These are phyloP conservation scores for Microcebus jonahi DNA, from an alignment of 2,113 vertebrate genomes.

Conservation along the genomic window DNA sequence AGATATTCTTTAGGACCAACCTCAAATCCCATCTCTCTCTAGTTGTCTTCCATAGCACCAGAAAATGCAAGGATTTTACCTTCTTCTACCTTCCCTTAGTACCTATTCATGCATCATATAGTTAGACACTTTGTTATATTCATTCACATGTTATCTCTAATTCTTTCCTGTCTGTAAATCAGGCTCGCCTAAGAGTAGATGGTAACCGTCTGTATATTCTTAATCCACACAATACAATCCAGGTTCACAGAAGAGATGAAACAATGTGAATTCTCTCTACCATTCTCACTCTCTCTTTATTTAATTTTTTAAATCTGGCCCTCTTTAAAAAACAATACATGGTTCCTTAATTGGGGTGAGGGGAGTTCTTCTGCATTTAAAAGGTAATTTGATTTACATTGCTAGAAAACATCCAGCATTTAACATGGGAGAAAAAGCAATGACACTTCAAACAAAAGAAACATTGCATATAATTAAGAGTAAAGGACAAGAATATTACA, in stretches of 20 bases:
- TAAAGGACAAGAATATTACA: conserved; percentile 43
- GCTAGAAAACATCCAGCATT: conserved; percentile 47
- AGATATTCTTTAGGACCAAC: conserved; percentile 15
- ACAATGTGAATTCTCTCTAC: not conserved
- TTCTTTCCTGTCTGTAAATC: not conserved
- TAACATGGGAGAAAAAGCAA: not conserved
- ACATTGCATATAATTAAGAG: conserved; percentile 54
- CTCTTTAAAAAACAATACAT: conserved; percentile 15
- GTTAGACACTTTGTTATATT: not conserved
- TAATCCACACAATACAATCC: not conserved
- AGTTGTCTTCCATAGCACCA: not conserved
- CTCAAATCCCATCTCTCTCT: not conserved
- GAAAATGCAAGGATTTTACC: conserved; percentile 24
- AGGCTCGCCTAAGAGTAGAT: not conserved
- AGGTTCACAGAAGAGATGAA: not conserved
- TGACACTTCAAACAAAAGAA: conserved; percentile 64
- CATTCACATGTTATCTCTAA: not conserved
- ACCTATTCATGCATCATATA: not conserved
- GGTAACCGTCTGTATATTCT: not conserved
- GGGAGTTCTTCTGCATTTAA: not conserved
- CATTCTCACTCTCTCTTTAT: not conserved
- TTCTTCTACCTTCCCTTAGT: conserved; percentile 8
- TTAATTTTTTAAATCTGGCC: conserved; percentile 23
- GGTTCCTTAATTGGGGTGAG: conserved; percentile 36
- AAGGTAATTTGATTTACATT: conserved; percentile 49